Evolutionary conservation across 2,888 invertebrate species (phyloP), one percentile per base, ranked within the genome.

Genomic region (Epiperipatus broadwayi): DNA sequence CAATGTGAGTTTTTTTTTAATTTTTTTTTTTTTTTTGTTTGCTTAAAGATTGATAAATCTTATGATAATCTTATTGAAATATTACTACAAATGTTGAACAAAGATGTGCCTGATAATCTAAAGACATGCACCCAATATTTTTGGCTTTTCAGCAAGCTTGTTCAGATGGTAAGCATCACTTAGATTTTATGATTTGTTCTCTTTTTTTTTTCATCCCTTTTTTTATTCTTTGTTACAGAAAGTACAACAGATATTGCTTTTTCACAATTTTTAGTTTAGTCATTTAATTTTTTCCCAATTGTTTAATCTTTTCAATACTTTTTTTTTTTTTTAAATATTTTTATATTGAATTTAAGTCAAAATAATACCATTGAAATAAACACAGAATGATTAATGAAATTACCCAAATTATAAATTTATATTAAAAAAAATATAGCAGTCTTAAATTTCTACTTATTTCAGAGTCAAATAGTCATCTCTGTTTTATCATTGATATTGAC

Each of bases 61-160:
- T 10, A 28, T n/a, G 45, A 58, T 41, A 47, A 47, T 28, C 47
- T 62, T 14, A 44, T 63, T 38, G 54, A 56, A 33, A 44, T 48
- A 20, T 43, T 61, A 37, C 48, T 61, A 21, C 45, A 45, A 18
- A 47, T 63, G 48, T 47, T 63, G 39, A 53, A 54, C 41, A 58
- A 58, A 46, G 61, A 62, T 41, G 60, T 62, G 5, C 50, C 58
- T 15, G 60, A 62, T 42, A 54, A 58, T 42, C 55, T 56, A 46
- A 59, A 59, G 46, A 54, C 58, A 28, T 58, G 59, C 42, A 49
- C 50, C 4, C 59, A 61, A 46, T 64, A 61, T 46, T 63, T 63
- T 49, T 49, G 49, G 36, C 52, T 63, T 15, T 50, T 63, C 36
- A 52, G 50, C 42, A 45, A 47, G 35, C 62, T 60, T 48, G 53